phyloP scores from a whole-genome alignment of 2,888 invertebrate genomes.

The Endomychus coccineus region DNA sequence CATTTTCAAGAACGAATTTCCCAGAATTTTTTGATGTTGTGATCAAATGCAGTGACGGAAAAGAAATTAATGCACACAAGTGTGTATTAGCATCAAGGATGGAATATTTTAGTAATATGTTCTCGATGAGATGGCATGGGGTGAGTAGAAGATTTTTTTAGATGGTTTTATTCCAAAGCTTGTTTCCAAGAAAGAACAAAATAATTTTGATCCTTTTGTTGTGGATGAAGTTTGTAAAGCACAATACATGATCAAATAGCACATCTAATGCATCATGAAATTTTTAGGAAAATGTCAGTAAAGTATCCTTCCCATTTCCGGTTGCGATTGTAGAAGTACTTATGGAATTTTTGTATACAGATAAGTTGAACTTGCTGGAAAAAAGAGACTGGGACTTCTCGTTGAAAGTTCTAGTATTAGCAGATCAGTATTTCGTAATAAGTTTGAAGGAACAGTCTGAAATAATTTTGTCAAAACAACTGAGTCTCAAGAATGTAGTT shows the following conservation, averaged over 20 bases:
- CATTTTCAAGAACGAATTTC: conserved; percentile 24
- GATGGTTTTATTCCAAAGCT: too few species aligned
- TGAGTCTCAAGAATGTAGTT: conserved; percentile 68
- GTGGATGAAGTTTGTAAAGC: too few species aligned
- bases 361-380: conserved; percentile 53
- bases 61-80: conserved; percentile 60
- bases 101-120: conserved; percentile 84
- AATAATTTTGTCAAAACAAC: conserved; percentile 53
- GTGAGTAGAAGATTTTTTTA: conserved; percentile 47
- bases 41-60: conserved; percentile 37
- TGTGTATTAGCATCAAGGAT: conserved; percentile 72
- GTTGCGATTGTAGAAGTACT: conserved; percentile 57
- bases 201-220: background rate
- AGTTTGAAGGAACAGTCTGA: conserved; percentile 66
- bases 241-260: background rate
- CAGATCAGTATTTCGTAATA: conserved; percentile 72
- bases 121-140: conserved; percentile 71
- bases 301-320: conserved; percentile 51
- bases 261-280: too few species aligned
- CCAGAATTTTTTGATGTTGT: conserved; percentile 39
- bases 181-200: too few species aligned
- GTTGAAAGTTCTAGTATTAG: conserved; percentile 66
- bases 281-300: conserved; percentile 10
- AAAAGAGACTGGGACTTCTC: conserved; percentile 60
- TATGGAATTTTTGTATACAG: conserved; percentile 69